Evolutionary conservation across 2,888 invertebrate species (phyloP).

Genomic region (Uloborus plumipes): DNA sequence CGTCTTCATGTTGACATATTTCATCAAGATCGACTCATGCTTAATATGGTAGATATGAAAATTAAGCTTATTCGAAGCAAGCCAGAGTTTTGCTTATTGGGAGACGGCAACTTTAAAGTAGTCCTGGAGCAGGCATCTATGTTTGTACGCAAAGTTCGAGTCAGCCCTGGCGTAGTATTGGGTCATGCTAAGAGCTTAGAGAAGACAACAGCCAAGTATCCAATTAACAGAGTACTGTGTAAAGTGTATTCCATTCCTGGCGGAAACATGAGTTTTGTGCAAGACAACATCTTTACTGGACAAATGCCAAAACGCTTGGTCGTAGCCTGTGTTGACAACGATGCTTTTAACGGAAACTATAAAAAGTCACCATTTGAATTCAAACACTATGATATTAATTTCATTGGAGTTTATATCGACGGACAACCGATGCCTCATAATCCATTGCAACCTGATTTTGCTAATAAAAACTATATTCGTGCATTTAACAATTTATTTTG

Average conservation of each 20-base stretch:
- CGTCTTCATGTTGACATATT: slow-evolving; percentile 40
- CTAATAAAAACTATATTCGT: not conserved
- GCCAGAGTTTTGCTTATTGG: slow-evolving; percentile 41
- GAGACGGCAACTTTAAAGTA: slow-evolving; percentile 47
- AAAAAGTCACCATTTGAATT: slow-evolving; percentile 4
- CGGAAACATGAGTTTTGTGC: not conserved
- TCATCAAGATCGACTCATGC: slow-evolving; percentile 29
- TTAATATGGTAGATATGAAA: slow-evolving; percentile 23
- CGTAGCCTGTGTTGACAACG: not conserved
- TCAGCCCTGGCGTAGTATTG: slow-evolving; percentile 67
- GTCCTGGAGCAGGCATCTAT: slow-evolving; percentile 65
- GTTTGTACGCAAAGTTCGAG: slow-evolving; percentile 63
- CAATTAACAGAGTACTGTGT: slow-evolving; percentile 1
- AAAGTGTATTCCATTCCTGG: not conserved
- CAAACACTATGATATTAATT: not conserved
- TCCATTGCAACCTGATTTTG: not conserved
- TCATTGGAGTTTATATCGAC: not conserved
- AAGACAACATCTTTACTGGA: slow-evolving; percentile 12
- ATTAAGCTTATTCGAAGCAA: slow-evolving; percentile 49
- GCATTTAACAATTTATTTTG: not conserved
- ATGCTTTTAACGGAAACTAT: not conserved
- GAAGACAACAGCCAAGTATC: slow-evolving; percentile 3
- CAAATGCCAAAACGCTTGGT: slow-evolving; percentile 5
- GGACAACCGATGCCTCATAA: not conserved
- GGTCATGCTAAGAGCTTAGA: slow-evolving; percentile 8